These are phyloP conservation scores for Lapara coniferarum DNA, from an alignment of 2,888 invertebrate genomes.

Conservation along the genomic window DNA sequence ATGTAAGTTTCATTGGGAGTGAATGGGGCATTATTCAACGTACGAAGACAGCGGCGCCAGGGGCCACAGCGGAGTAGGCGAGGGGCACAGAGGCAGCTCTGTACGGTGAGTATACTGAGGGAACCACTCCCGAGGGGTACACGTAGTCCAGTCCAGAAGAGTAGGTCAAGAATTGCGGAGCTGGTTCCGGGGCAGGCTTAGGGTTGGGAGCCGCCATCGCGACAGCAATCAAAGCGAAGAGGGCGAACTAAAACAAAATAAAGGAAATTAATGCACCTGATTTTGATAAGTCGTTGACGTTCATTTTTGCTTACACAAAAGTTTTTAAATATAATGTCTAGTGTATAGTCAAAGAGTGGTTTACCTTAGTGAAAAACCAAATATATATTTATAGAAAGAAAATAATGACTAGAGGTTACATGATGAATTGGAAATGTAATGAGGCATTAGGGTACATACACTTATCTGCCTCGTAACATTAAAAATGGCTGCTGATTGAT, in stretches of 20 bases:
- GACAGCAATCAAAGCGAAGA: constrained; percentile 78
- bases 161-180: constrained; percentile 57
- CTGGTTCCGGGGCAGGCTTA: constrained; percentile 51
- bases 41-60: constrained; percentile 47
- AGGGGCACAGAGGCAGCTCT: constrained; percentile 49
- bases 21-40: constrained; percentile 41
- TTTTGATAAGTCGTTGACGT: not conserved
- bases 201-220: constrained; percentile 76
- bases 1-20: not conserved
- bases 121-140: constrained; percentile 47
- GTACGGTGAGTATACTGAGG: constrained; percentile 57
- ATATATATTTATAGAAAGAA: too few species aligned
- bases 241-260: constrained; percentile 64
- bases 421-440: too few species aligned
- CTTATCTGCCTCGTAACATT: too few species aligned
- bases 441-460: too few species aligned
- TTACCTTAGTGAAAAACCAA: too few species aligned
- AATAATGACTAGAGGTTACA: too few species aligned
- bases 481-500: not conserved
- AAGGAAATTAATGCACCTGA: not conserved
- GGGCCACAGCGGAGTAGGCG: constrained; percentile 55
- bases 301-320: too few species aligned
- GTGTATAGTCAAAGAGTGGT: too few species aligned
- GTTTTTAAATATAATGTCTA: too few species aligned
- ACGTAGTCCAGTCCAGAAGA: constrained; percentile 59